Evolutionary conservation across 2,797 vertebrate species (phyloP).

Genomic region (Ataeniobius toweri): DNA sequence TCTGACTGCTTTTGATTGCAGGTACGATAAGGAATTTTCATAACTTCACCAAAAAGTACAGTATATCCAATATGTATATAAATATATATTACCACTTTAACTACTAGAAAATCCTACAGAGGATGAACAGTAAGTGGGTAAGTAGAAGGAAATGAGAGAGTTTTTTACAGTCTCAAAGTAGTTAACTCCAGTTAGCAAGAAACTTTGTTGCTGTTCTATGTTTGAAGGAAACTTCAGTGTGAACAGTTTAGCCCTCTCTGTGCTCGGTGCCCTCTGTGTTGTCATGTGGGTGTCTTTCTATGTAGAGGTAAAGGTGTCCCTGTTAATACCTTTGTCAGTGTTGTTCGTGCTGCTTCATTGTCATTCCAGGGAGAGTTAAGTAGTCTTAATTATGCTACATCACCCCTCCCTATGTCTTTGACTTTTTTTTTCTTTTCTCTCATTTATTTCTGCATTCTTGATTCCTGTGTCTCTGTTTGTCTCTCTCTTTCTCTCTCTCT

Average conservation of each 20-base stretch:
- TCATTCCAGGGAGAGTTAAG: slow-evolving; percentile 62
- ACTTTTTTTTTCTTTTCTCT: slow-evolving; percentile 29
- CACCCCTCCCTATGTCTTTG: slow-evolving; percentile 27
- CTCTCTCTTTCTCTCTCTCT: slow-evolving; percentile 19
- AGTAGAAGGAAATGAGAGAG: not conserved
- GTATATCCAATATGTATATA: not conserved
- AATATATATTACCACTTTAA: not conserved
- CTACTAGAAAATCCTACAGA: not conserved
- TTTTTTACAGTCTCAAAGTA: not conserved
- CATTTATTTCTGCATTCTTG: slow-evolving; percentile 32
- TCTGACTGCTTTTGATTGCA: too few relatives aligned
- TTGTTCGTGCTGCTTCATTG: slow-evolving; percentile 60
- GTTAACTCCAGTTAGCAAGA: not conserved
- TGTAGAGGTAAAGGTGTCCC: slow-evolving; percentile 40
- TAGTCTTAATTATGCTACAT: slow-evolving; percentile 69
- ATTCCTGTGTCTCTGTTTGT: slow-evolving; percentile 3
- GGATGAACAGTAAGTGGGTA: not conserved
- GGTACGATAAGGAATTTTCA: not conserved
- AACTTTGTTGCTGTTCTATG: not conserved
- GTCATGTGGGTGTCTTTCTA: slow-evolving; percentile 34
- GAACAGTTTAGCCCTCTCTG: slow-evolving; percentile 8
- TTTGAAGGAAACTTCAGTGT: not conserved
- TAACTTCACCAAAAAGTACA: not conserved
- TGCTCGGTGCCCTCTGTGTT: slow-evolving; percentile 20
- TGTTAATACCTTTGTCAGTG: slow-evolving; percentile 51